Evolutionary conservation across 2,797 vertebrate genomes (phyloP), one percentile per base, ranked within the genome.

Genomic region (Myotis pilosus): DNA sequence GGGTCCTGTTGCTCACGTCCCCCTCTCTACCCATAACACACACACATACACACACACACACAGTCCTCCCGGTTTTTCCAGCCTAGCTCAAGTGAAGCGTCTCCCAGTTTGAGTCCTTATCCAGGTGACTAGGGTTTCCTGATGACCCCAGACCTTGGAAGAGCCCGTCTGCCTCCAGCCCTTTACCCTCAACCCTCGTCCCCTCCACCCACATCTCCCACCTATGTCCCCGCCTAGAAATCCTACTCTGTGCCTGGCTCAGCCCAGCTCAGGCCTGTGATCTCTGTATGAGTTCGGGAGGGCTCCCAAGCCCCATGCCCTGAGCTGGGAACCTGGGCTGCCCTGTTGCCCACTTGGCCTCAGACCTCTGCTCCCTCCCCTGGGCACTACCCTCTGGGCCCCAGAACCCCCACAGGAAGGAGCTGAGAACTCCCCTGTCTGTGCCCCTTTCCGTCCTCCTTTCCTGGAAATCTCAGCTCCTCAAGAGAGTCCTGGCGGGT

Each of bases 1-100:
- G 13, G 38, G 79, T 87, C 92, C 93, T 80, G 41, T 66, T 55
- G 75, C 75, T 92, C 91, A 91, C 80, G 79, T 12, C 71, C 91
- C 80, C 92, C 90, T 72, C 49, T 25, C 47, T 28, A 23, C 10
- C 30, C n/a, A 44, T 17, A 38, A 81, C 23, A 17, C 68, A 1
- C 20, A 10, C 41, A 44, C 41, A 13, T 5, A 4, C 49, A 33
- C 3, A 1, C 28, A 3, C n/a, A 7, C 17, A 22, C 28, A 8
- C 9, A 0, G n/a, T n/a, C 33, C 90, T 51, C 62, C 49, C 33
- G 5, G 69, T 25, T 66, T 93, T 69, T 60, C 75, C 33, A 60
- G 66, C 11, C 15, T 3, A 20, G 49, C 57, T 74, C 3, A 15
- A 75, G 47, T n/a, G n/a, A 51, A 30, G 3, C 49, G n/a, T n/a